Evolutionary conservation across 2,113 vertebrate genomes (phyloP), one percentile per base, ranked within the genome.

Genomic region (Amblyornis subalaris): DNA sequence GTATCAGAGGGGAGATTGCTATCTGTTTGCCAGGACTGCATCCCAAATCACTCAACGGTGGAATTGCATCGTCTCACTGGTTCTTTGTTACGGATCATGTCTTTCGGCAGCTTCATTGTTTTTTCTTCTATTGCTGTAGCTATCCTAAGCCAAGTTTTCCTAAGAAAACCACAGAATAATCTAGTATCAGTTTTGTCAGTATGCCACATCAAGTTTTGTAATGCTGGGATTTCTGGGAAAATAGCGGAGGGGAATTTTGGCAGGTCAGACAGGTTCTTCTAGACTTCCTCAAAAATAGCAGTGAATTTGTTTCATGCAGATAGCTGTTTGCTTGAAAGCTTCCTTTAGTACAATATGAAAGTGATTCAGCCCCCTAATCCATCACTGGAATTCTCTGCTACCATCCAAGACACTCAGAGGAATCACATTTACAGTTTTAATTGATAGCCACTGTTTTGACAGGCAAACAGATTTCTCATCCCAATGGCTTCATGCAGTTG

Each of bases 361-460:
- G 88, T 94, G 85, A 91, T 80, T 96, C 87, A 93, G 57, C 45
- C 28, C 19, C 62, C 50, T 95, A 93, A 95, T 93, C 55, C 94
- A 94, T 97, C 89, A 79, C 82, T 96, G 88, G 66, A 96, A 92
- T 95, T 91, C 66, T 90, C 70, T 85, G 47, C 92, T 90, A 88
- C 81, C 58, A 81, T 77, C 70, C 93, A 91, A 93, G 88, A 87
- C 85, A 86, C 92, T 96, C 88, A 95, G 88, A 72, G 75, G 82
- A 89, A 91, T 96, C 95, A 91, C 89, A 93, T 96, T 93, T 87
- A 66, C 36, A 45, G 88, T 96, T 95, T 74, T 96, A 96, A 97
- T 96, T 97, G 96, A 97, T 90, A 95, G 82, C 70, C 78, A 38
- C 69, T 84, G 7, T 97, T 95, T 94, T 96, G 97, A 97, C 92